Base-by-base conservation (phyloP, 1,140 invertebrate genomes). In the Gryllus bimaculatus region DNA sequence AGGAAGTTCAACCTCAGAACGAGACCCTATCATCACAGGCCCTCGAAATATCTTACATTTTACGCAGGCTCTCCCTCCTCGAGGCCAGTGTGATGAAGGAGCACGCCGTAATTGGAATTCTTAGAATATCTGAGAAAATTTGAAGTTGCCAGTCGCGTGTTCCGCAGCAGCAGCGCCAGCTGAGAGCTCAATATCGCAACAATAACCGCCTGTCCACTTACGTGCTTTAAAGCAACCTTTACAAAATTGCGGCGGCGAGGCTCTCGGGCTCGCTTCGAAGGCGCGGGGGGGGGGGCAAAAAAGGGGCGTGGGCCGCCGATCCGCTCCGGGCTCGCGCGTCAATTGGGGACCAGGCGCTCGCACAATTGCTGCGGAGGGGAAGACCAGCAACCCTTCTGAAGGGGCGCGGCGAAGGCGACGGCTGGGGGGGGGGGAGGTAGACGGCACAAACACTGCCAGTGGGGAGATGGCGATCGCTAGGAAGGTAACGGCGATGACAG, bases 101-200 rank as follows among this genome's bases (percentile, higher is more conserved):
- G 10, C 54, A 3, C 54, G 54, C 18, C 10, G 54, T 66, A 66
- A 66, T 66, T 66, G 54, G 54, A 66, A 66, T 66, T 66, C 54
- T 66, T 66, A 66, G 54, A 66, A 66, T 66, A 66, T 66, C 54
- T 66, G 54, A 66, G 54, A 66, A 66, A 66, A 66, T 66, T 66
- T 66, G 54, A 66, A 66, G 54, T 10, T 18, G 2, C 54, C 18
- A 66, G 54, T 66, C 54, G 54, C 54, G 54, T 66, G 54, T 18
- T 66, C 26, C 5, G 26, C 26, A 39, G 26, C 26, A 39, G 26
- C 26, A 39, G 26, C 26, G 5, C 26, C 26, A 39, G 26, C 26
- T 66, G 54, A 66, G 54, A 66, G 54, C 54, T 66, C 18, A 66
- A 66, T 66, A 66, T 66, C 54, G 54, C 54, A 66, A 66, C 54